These are phyloP conservation scores for Spilogale gracilis DNA, from an alignment of 2,113 vertebrate species.

Conservation along the genomic window DNA sequence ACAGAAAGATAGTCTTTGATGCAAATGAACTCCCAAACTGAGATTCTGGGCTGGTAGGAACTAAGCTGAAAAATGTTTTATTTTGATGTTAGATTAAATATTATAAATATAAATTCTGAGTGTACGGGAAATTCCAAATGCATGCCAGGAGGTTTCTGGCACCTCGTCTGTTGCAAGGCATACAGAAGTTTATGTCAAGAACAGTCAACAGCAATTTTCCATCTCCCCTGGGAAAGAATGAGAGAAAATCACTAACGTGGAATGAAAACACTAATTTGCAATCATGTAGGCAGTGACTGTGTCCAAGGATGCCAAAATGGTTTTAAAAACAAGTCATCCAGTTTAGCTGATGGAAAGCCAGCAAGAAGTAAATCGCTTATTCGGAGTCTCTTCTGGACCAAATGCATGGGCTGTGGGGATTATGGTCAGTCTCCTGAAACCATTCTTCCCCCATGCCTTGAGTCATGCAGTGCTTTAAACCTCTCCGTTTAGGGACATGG, in stretches of 20 bases:
- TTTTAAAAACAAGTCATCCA: slow-evolving; percentile 67
- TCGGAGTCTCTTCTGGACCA: not conserved
- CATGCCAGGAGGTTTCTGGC: slow-evolving; percentile 74
- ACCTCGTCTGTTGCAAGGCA: slow-evolving; percentile 71
- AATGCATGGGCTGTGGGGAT: not conserved
- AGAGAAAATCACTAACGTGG: slow-evolving; percentile 75
- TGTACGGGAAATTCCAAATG: slow-evolving; percentile 77
- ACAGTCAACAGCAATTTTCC: slow-evolving; percentile 78
- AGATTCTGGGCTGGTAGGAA: slow-evolving; percentile 51
- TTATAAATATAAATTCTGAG: slow-evolving; percentile 78
- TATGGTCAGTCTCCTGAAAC: not conserved
- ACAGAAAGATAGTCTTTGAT: not conserved
- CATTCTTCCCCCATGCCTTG: not conserved
- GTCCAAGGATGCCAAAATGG: slow-evolving; percentile 65
- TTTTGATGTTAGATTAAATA: slow-evolving; percentile 78
- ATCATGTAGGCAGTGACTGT: slow-evolving; percentile 71
- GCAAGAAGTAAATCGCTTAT: slow-evolving; percentile 17
- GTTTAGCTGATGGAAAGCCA: slow-evolving; percentile 38
- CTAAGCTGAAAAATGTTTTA: slow-evolving; percentile 69
- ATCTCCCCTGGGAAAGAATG: slow-evolving; percentile 72
- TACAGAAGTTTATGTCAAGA: slow-evolving; percentile 69
- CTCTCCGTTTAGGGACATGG: not conserved
- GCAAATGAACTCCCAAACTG: not conserved
- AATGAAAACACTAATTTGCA: slow-evolving; percentile 79
- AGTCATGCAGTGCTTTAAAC: not conserved